Evolutionary conservation across 2,888 invertebrate species (phyloP), one percentile per base, ranked within the genome.

Genomic region (Zygogramma bicolorata): DNA sequence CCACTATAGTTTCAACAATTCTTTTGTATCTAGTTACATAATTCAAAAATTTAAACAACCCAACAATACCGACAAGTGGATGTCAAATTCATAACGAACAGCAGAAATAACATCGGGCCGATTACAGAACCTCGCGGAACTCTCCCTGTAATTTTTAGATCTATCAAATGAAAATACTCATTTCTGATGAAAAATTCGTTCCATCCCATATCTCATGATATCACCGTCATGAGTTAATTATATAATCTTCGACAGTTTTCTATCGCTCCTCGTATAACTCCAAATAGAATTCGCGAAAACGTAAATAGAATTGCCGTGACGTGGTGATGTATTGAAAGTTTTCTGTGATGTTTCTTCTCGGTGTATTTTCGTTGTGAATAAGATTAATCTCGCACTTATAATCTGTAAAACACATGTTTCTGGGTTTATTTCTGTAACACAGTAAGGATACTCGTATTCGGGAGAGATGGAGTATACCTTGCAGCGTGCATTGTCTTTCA

Each of bases 331-430:
- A 53, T 53, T 27, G 53, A 25, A 22, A 53, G n/a, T 53, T 53
- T 53, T 42, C 53, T 61, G 65, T 65, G 25, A 49, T 74, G 69
- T 59, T 71, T 69, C 69, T 63, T 61, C 65, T 63, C 57, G 49
- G 67, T 59, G 69, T 74, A 70, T 71, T 70, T 68, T 74, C 61
- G 66, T 65, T 65, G 66, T 62, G 38, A 46, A 53, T 53, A 60
- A 63, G 67, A 68, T 68, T 62, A 40, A 65, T 68, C 65, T 65
- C 34, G 46, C 63, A 53, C 68, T 72, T 60, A 53, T 65, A 60
- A 61, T 68, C 59, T 68, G 60, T 29, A 59, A 59, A 66, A 65
- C 72, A 68, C 59, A 49, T 72, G 72, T 72, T 72, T 65, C 65
- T 61, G 31, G 68, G 68, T 67, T 68, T 72, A 72, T 72, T 72